These are phyloP conservation scores for Deroptyus accipitrinus DNA, from an alignment of 2,113 vertebrate species.

Conservation along the genomic window DNA sequence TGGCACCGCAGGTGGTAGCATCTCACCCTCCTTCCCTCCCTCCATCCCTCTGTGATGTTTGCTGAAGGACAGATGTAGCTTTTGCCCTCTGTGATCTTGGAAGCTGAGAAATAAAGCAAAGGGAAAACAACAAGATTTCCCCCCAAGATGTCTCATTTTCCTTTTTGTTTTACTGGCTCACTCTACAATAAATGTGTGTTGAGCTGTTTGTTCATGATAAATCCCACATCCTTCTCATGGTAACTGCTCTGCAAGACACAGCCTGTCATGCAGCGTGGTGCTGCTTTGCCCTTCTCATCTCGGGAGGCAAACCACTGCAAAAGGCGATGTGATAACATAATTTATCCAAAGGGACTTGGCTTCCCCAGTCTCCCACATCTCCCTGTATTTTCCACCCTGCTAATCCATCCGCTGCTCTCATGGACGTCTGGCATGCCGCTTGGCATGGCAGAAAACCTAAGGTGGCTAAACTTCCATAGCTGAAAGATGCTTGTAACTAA, in stretches of 20 bases:
- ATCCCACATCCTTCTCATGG: background rate
- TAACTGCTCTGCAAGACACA: background rate
- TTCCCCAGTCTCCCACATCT: background rate
- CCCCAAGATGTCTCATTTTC: fast-evolving
- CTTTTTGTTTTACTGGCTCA: background rate
- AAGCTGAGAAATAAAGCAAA: background rate
- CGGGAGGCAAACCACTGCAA: background rate
- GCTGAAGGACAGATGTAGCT: background rate
- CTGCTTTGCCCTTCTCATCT: background rate
- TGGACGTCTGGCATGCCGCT: background rate
- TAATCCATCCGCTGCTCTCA: fast-evolving
- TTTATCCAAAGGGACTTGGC: background rate
- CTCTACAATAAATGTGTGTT: fast-evolving
- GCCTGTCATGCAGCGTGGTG: background rate
- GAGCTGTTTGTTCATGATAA: background rate
- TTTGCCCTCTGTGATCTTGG: background rate
- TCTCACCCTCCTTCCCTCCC: background rate
- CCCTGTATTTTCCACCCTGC: background rate
- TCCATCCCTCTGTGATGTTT: background rate
- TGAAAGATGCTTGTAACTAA: background rate
- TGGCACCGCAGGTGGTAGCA: background rate
- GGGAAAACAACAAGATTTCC: background rate
- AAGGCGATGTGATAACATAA: fast-evolving
- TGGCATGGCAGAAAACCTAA: background rate
- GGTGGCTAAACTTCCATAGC: background rate